Evolutionary conservation across 2,888 invertebrate genomes (phyloP), one percentile per base, ranked within the genome.

Genomic region (Gisinianus flammeolus): DNA sequence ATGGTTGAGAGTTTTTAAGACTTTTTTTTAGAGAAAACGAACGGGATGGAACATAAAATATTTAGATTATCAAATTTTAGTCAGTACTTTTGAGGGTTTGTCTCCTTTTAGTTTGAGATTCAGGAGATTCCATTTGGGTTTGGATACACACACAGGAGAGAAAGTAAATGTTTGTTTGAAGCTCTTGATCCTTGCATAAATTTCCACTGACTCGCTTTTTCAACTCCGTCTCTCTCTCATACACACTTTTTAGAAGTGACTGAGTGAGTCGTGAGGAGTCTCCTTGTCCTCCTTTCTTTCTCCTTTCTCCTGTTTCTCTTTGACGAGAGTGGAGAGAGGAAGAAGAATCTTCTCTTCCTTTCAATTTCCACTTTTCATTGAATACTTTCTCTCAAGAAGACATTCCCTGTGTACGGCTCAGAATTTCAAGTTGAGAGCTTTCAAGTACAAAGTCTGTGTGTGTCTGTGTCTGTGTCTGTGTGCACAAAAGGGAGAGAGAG

Each of bases 131-230:
- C 1, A 44, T 44, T 12, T 44, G 19, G 12, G 44, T 44, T 12
- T 44, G 44, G 44, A 44, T 44, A 16, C 44, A 44, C n/a, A n/a
- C n/a, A n/a, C n/a, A 44, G 44, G 8, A 19, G 26, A 26, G 30
- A 64, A 26, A 30, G 64, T 28, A 64, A 64, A 64, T 64, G 16
- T 64, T 64, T 30, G 64, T 64, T 64, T 64, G 64, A 64, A 64
- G 64, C 64, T 26, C 64, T 64, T 64, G 64, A 64, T 64, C 64
- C 64, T 64, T 64, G 64, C 64, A 64, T 64, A 64, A 64, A 64
- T 64, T 64, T 26, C 64, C 8, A 26, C 26, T 62, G 24, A 16
- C 64, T 2, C 26, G 6, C 64, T 62, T 24, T 26, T 62, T n/a
- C 12, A 24, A 26, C 26, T 64, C 64, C 2, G 28, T 64, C 28